A percentile compares a stretch with the other conserved stretches of the same genome.
phyloP scores from a whole-genome alignment of 2,113 vertebrate species.

The Bucco capensis region DNA sequence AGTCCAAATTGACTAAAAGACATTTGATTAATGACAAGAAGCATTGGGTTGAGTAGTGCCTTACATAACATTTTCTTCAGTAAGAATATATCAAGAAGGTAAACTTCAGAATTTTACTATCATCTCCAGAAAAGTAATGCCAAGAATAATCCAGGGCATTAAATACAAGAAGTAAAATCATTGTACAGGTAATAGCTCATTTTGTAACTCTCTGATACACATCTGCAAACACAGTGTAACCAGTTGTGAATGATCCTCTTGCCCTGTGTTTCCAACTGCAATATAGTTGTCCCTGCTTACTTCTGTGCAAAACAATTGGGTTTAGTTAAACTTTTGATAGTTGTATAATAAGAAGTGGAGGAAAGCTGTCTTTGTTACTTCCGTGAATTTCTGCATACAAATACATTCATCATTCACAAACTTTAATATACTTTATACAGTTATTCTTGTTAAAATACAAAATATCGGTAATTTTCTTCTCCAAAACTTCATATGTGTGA shows the following conservation, averaged over 20 bases:
- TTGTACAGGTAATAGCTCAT: neutral
- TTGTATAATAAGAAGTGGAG: neutral
- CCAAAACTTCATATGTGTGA: neutral
- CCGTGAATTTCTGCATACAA: conserved; percentile 18
- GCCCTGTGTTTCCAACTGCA: neutral
- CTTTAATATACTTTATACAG: neutral
- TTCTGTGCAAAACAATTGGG: neutral
- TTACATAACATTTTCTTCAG: neutral
- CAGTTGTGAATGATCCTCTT: neutral
- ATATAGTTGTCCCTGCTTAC: neutral
- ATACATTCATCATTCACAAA: conserved; percentile 9
- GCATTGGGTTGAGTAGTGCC: neutral
- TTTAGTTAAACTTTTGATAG: neutral
- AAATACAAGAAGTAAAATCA: neutral
- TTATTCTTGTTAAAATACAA: neutral
- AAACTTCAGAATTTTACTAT: neutral
- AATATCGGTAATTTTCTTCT: neutral
- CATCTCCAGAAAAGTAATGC: neutral
- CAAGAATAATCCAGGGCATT: neutral
- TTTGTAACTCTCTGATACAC: neutral
- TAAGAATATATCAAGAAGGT: neutral
- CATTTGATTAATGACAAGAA: neutral
- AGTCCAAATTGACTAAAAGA: neutral
- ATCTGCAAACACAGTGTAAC: neutral
- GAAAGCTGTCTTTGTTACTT: conserved; percentile 6